Evolutionary conservation across 2,888 invertebrate genomes (phyloP), one percentile per base, ranked within the genome.

Genomic region (Eurytoma californica): DNA sequence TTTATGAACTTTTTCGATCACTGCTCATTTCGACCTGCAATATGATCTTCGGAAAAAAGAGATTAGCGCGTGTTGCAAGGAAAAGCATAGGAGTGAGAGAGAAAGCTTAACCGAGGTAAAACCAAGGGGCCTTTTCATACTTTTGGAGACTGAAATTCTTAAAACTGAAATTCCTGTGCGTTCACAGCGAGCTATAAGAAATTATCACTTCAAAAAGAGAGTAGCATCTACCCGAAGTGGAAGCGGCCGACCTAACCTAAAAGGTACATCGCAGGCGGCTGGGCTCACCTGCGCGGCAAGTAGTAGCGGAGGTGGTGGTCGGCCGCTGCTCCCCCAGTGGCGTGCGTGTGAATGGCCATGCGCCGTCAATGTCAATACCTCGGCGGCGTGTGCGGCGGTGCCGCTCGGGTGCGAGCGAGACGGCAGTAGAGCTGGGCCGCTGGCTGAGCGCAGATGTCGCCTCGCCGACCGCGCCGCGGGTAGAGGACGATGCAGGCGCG

Each of bases 321-420:
- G n/a, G 24, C 39, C 30, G 60, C 18, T 28, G 39, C 60, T 53
- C 5, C 30, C 16, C 24, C 55, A 66, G 49, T 18, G n/a, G 3
- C 39, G 30, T 49, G 68, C 61, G n/a, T 63, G 65, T 60, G 58
- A 72, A 77, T 66, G 77, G 77, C 70, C 72, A n/a, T 72, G 77
- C 66, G 69, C 69, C 51, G 77, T 77, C 70, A 77, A 77, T 77
- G 77, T 77, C 77, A 77, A 72, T 72, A 77, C 7, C 77, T 72
- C 55, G 77, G 13, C 49, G 57, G 58, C 24, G 60, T 30, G 58
- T 57, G 24, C 24, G 18, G 30, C 9, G 53, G 7, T 7, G 49
- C 18, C 28, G 60, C 58, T 47, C 49, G 13, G 18, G 63, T 57
- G 76, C 18, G 63, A 67, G 58, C n/a, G 47, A 65, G 68, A 66